Percentiles rank a stretch among this genome's conserved stretches.
These are phyloP conservation scores for Apamea anceps DNA, from an alignment of 2,888 invertebrate genomes.

Conservation along the genomic window DNA sequence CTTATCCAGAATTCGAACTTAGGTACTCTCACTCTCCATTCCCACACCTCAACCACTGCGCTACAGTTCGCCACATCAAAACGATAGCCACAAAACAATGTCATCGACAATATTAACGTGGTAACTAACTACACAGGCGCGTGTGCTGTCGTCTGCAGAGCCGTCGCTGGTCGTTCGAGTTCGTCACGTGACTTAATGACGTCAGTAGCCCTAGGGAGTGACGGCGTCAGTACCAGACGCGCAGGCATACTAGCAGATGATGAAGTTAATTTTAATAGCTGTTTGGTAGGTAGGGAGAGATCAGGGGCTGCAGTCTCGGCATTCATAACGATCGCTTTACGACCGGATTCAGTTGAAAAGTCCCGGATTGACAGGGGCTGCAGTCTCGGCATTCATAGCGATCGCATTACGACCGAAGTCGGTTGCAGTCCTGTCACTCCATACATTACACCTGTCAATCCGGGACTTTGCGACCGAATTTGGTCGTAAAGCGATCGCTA, in stretches of 20 bases:
- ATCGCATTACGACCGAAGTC: too few species aligned
- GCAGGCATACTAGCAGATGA: constrained; percentile 5
- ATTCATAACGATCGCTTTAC: too few species aligned
- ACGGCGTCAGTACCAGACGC: constrained; percentile 30
- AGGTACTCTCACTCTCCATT: not conserved
- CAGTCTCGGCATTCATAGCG: too few species aligned
- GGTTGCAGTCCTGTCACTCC: too few species aligned
- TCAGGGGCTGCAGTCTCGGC: too few species aligned
- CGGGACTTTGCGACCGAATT: too few species aligned
- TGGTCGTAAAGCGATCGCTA: too few species aligned
- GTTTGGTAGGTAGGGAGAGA: not conserved
- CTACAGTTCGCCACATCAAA: not conserved
- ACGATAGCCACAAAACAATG: not conserved
- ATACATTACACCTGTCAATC: too few species aligned
- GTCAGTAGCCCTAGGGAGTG: constrained; percentile 23
- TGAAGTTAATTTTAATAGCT: not conserved
- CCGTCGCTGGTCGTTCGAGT: not conserved
- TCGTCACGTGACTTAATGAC: constrained; percentile 50
- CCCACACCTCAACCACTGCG: not conserved
- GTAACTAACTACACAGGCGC: constrained; percentile 25
- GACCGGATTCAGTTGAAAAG: too few species aligned
- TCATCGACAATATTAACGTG: constrained; percentile 19
- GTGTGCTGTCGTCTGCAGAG: constrained; percentile 38
- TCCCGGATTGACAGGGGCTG: too few species aligned
- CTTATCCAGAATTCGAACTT: not conserved